These are phyloP conservation scores for Ephestia elutella DNA, from an alignment of 1,140 invertebrate species.

Conservation along the genomic window DNA sequence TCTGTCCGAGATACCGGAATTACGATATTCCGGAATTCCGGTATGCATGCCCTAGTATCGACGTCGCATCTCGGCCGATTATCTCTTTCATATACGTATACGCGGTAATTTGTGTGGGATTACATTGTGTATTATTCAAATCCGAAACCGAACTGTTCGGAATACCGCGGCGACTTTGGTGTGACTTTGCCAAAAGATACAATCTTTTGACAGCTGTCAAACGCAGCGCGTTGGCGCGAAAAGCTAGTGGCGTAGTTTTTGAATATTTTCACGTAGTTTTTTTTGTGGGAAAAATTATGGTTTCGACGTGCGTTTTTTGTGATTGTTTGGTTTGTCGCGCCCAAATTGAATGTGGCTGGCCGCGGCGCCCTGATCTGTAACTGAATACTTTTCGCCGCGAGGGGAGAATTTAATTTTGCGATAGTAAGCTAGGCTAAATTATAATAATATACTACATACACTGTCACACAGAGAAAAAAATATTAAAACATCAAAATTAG, in stretches of 20 bases:
- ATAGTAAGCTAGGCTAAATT: background rate
- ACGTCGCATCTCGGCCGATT: constrained; percentile 51
- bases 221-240: constrained; percentile 59
- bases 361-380: constrained; percentile 42
- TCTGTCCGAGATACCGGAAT: too few relatives aligned
- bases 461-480: too few relatives aligned
- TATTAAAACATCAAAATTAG: too few relatives aligned
- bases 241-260: constrained; percentile 53
- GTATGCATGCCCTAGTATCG: too few relatives aligned
- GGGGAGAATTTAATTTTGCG: background rate
- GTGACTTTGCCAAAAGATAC: constrained; percentile 53
- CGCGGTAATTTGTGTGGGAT: constrained; percentile 60
- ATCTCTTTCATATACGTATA: constrained; percentile 55
- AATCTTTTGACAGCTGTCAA: constrained; percentile 69
- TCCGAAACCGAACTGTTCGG: constrained; percentile 4
- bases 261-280: constrained; percentile 45
- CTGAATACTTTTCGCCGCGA: constrained; percentile 4
- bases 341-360: constrained; percentile 67
- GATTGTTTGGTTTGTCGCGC: constrained; percentile 68
- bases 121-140: constrained; percentile 58
- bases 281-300: constrained; percentile 64
- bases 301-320: constrained; percentile 65
- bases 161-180: constrained; percentile 16
- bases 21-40: too few relatives aligned
- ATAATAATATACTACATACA: too few relatives aligned